phyloP scores from a whole-genome alignment of 2,888 invertebrate species.

The Hemicrepidius hirtus region DNA sequence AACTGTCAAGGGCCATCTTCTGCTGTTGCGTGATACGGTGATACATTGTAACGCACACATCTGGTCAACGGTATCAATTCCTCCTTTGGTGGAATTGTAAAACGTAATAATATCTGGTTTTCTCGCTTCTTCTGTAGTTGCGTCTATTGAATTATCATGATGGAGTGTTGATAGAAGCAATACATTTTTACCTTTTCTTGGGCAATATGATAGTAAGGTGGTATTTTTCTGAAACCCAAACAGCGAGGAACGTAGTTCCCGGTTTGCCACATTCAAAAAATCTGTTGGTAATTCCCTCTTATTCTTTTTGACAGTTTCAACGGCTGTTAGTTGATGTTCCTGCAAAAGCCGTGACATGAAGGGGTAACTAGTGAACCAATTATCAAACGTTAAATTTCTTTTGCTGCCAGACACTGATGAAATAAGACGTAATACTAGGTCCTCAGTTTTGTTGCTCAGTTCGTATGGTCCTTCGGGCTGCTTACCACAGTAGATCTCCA shows the following conservation, averaged over 20 bases:
- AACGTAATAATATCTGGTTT: slow-evolving; percentile 51
- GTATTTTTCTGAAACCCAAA: slow-evolving; percentile 9
- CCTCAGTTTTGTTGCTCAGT: no score
- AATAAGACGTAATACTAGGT: no score
- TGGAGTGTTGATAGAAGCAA: slow-evolving; percentile 46
- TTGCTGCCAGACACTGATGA: no score
- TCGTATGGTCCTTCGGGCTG: neutral
- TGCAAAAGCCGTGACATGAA: no score
- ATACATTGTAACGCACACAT: slow-evolving; percentile 53
- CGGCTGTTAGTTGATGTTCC: no score
- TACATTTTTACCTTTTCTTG: neutral
- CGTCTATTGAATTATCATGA: slow-evolving; percentile 47
- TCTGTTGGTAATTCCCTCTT: no score
- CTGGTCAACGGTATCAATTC: slow-evolving; percentile 59
- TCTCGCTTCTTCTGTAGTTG: slow-evolving; percentile 36
- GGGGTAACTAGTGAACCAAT: no score
- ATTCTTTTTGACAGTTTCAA: no score
- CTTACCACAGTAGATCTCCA: neutral
- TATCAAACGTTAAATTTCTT: no score
- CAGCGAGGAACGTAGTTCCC: neutral
- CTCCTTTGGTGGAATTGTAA: slow-evolving; percentile 56
- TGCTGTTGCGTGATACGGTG: slow-evolving; percentile 56
- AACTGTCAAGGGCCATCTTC: slow-evolving; percentile 57
- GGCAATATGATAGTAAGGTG: neutral
- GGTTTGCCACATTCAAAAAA: neutral